These are phyloP conservation scores for human DNA, from an alignment of 2,113 vertebrate species.

Conservation along the genomic window GRCh38 chr19:33832001-33832500, in stretches of 20 bases:
- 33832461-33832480: no score
- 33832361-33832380: no score
- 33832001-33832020: not conserved
- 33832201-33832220: not conserved
- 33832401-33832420: no score
- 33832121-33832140: not conserved
- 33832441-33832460: no score
- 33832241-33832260: not conserved
- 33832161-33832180: not conserved
- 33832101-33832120: not conserved
- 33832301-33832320: no score
- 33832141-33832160: not conserved
- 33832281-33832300: no score
- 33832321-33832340: no score
- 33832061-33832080: not conserved
- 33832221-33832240: not conserved
- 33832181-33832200: not conserved
- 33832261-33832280: not conserved
- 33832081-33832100: not conserved
- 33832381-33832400: no score
- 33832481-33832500: no score
- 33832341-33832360: no score
- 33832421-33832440: rapidly evolving
- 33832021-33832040: not conserved
- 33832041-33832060: not conserved